Base-by-base conservation (phyloP, 2,797 vertebrate species). In the Tadarida brasiliensis region DNA sequence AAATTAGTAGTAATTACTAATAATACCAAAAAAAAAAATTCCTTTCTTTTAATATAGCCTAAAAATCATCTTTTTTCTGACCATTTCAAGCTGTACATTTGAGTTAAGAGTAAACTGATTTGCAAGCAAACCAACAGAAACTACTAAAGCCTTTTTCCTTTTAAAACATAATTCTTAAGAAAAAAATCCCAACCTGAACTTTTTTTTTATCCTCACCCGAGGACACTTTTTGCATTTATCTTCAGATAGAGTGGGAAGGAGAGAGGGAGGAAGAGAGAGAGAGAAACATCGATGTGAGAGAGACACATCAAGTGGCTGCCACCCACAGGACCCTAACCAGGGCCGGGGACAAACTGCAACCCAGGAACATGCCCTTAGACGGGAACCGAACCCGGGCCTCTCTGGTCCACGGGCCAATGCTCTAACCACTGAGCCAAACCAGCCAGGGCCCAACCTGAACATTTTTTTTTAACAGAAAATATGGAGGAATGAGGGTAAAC, bases 141-240 rank as follows among this genome's bases (percentile, higher is more conserved):
- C 16, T 39, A 63, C 24, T 76, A 39, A 74, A 61, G 12, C 4
- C 3, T 35, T 90, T 61, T 77, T 59, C n/a, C 24, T 68, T 44
- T 94, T 87, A 70, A 83, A 93, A 89, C 95, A 94, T 17, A 93
- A 83, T 90, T 96, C 74, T 33, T 39, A 95, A 94, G 71, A 30
- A 59, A 70, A 81, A 90, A 82, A 3, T 14, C 3, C n/a, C 57
- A 90, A 47, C 12, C 9, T 68, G 33, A n/a, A 68, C 65, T 33
- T 68, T 68, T 73, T 3, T 59, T 56, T 89, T 80, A 63, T n/a
- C n/a, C n/a, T n/a, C n/a, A n/a, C n/a, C n/a, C n/a, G n/a, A n/a
- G n/a, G n/a, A n/a, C n/a, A n/a, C n/a, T n/a, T n/a, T n/a, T n/a
- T n/a, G n/a, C n/a, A n/a, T n/a, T n/a, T n/a, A n/a, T n/a, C n/a